Percentiles rank a stretch among this genome's conserved stretches.
Conservation (phyloP, 2,113 vertebrate genomes). For the Excalfactoria chinensis region DNA sequence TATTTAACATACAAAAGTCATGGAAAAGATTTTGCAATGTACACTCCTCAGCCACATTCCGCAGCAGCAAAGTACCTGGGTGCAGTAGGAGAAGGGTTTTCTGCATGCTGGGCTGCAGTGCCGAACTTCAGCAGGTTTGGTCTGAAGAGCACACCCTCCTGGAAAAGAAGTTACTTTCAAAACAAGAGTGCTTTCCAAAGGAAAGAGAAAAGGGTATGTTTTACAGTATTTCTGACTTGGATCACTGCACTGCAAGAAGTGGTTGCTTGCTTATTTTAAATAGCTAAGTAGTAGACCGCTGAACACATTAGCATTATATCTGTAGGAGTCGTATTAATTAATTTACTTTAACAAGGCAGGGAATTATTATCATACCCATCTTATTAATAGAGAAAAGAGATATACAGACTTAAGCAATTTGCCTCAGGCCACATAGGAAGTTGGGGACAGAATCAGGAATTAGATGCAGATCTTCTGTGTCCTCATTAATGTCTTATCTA, state of each 20-base stretch:
- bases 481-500: slow-evolving; percentile 52
- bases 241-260: background rate
- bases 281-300: slow-evolving; percentile 36
- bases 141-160: slow-evolving; percentile 91
- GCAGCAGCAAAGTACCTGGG: slow-evolving; percentile 84
- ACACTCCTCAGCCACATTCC: background rate
- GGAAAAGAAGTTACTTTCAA: slow-evolving; percentile 55
- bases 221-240: background rate
- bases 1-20: background rate
- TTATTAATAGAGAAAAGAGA: slow-evolving; percentile 59
- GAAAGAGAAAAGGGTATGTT: background rate
- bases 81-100: slow-evolving; percentile 97
- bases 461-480: slow-evolving; percentile 55
- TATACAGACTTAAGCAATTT: slow-evolving; percentile 62
- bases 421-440: slow-evolving; percentile 63
- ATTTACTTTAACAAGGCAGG: slow-evolving; percentile 65
- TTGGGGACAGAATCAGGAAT: slow-evolving; percentile 36
- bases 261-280: slow-evolving; percentile 27
- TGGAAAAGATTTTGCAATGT: background rate
- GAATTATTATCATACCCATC: slow-evolving; percentile 66
- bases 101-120: slow-evolving; percentile 92
- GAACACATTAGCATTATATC: slow-evolving; percentile 63
- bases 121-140: slow-evolving; percentile 83
- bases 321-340: slow-evolving; percentile 61
- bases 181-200: background rate